These are phyloP conservation scores for Plestiodon gilberti DNA, from an alignment of 2,113 vertebrate species.

Conservation along the genomic window DNA sequence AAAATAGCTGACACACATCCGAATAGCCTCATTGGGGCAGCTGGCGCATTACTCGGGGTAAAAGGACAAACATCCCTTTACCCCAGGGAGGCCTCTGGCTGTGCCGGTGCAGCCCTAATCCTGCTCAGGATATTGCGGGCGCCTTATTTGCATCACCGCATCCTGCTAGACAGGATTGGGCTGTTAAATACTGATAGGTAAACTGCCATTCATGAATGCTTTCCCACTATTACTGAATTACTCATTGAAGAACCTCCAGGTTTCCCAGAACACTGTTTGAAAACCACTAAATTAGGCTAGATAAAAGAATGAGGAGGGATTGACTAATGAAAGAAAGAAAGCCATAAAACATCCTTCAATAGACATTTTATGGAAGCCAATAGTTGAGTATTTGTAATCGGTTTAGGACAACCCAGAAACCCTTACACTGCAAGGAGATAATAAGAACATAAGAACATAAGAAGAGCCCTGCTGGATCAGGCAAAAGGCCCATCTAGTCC, in stretches of 20 bases:
- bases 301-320: background rate
- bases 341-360: background rate
- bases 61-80: no score
- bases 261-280: background rate
- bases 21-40: no score
- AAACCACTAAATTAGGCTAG: background rate
- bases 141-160: no score
- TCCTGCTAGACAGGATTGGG: no score
- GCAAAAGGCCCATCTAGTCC: no score
- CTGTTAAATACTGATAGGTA: background rate
- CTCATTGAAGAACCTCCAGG: background rate
- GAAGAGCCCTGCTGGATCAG: no score
- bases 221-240: background rate
- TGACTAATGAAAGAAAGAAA: background rate
- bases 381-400: background rate
- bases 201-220: background rate
- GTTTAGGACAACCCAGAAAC: background rate
- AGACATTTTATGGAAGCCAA: background rate
- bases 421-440: background rate
- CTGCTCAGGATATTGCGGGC: no score
- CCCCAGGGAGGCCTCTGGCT: no score
- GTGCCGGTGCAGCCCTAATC: no score
- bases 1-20: no score
- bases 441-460: no score
- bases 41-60: no score